Percentiles rank a stretch among this genome's conserved stretches.
These are phyloP conservation scores for Leptosomus discolor DNA, from an alignment of 2,113 vertebrate species.

Conservation along the genomic window DNA sequence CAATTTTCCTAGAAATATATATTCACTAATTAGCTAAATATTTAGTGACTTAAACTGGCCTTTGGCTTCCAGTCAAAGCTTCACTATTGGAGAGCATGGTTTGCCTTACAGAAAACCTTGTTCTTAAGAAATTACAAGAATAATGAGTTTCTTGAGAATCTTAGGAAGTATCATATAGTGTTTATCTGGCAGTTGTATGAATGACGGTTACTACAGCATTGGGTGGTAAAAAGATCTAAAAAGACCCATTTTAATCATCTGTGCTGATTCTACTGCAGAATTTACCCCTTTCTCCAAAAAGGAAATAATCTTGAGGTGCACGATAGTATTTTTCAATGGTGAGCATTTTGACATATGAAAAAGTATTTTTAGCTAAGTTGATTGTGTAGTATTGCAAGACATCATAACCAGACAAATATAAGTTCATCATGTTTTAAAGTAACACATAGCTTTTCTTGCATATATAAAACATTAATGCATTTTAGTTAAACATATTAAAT, in stretches of 20 bases:
- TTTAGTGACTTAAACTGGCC: conserved; percentile 58
- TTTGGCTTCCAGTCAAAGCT: conserved; percentile 69
- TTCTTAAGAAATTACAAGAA: conserved; percentile 51
- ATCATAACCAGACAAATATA: conserved; percentile 44
- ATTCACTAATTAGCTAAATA: conserved; percentile 26
- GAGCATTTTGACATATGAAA: conserved; percentile 67
- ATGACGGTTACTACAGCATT: background rate
- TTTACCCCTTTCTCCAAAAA: conserved; percentile 50
- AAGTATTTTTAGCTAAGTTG: conserved; percentile 71
- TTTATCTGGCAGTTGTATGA: conserved; percentile 45
- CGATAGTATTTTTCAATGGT: conserved; percentile 70
- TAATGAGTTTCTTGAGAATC: conserved; percentile 52
- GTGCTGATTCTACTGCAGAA: conserved; percentile 53
- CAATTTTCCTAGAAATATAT: conserved; percentile 39
- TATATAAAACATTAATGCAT: conserved; percentile 63
- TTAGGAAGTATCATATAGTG: conserved; percentile 44
- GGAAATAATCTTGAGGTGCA: conserved; percentile 54
- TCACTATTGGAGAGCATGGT: conserved; percentile 61
- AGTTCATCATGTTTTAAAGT: conserved; percentile 64
- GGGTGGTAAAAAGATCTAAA: conserved; percentile 36
- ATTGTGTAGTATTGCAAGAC: conserved; percentile 61
- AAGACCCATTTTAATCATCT: conserved; percentile 23
- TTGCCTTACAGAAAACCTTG: conserved; percentile 69
- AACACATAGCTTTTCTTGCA: conserved; percentile 45
- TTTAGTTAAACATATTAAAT: conserved; percentile 66